phyloP scores from a whole-genome alignment of 2,888 invertebrate genomes.

The Blastobasis adustella region DNA sequence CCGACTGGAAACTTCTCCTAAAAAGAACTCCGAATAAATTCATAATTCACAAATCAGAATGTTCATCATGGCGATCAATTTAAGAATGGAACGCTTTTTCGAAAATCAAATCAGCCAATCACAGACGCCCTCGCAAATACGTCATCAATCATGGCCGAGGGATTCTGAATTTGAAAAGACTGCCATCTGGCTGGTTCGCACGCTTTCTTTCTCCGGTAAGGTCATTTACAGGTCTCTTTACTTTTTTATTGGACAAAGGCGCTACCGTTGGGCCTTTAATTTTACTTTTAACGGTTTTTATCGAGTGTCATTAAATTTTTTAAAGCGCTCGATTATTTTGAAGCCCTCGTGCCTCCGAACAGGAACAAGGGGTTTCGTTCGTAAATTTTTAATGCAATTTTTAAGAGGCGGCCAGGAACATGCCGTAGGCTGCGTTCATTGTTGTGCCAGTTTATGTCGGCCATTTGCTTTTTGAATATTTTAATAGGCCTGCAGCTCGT shows the following conservation, averaged over 20 bases:
- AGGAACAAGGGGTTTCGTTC: conserved; percentile 12
- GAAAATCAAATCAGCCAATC: conserved; percentile 55
- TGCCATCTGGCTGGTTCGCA: conserved; percentile 17
- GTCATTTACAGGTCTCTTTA: conserved; percentile 1
- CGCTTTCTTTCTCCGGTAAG: conserved; percentile 4
- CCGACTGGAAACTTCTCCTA: neutral
- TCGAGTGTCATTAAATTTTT: conserved; percentile 26
- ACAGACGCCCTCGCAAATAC: conserved; percentile 36
- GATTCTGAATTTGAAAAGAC: conserved; percentile 22
- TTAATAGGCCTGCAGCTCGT: conserved; percentile 17
- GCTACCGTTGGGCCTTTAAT: neutral
- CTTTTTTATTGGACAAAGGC: neutral
- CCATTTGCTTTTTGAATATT: conserved; percentile 31
- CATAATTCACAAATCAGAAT: conserved; percentile 34
- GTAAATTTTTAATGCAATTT: conserved; percentile 31
- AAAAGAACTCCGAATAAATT: conserved; percentile 8
- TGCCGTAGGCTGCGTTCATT: conserved; percentile 12
- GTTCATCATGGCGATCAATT: conserved; percentile 35
- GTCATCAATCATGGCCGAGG: conserved; percentile 43
- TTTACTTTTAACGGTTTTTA: conserved; percentile 12
- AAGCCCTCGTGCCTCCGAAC: conserved; percentile 14
- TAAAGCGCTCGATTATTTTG: conserved; percentile 27
- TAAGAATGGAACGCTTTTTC: conserved; percentile 32
- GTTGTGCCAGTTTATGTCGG: conserved; percentile 21
- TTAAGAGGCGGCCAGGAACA: conserved; percentile 21